phyloP scores from a whole-genome alignment of 1,140 invertebrate species.

The Ganaspis sp. region DNA sequence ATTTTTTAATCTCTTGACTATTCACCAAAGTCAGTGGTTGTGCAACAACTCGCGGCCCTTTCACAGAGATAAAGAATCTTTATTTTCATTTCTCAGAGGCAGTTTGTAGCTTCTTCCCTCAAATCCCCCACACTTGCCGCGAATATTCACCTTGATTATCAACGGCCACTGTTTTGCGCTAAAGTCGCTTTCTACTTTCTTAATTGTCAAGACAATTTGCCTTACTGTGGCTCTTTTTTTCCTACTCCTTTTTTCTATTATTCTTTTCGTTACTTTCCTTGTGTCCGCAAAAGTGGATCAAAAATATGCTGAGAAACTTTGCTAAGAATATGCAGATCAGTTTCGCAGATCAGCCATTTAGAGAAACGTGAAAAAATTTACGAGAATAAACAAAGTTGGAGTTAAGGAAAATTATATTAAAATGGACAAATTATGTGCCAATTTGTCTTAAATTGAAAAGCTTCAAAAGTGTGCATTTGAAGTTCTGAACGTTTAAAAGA shows the following conservation, averaged over 20 bases:
- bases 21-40: conserved; percentile 35
- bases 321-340: too few relatives aligned
- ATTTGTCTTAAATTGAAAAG: too few relatives aligned
- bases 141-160: conserved; percentile 18
- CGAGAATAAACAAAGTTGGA: too few relatives aligned
- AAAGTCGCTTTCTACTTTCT: conserved; percentile 12
- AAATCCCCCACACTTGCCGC: conserved; percentile 10
- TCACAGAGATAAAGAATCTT: conserved; percentile 58
- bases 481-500: too few relatives aligned
- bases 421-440: too few relatives aligned
- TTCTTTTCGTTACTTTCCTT: background rate
- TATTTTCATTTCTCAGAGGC: conserved; percentile 48
- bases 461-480: too few relatives aligned
- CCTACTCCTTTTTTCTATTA: background rate
- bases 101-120: conserved; percentile 20
- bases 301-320: too few relatives aligned
- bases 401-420: too few relatives aligned
- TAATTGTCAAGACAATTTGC: conserved; percentile 18
- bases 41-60: conserved; percentile 7
- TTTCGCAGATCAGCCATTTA: too few relatives aligned
- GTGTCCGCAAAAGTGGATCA: too few relatives aligned
- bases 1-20: conserved; percentile 31
- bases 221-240: background rate
- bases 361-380: too few relatives aligned
- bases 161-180: background rate